These are phyloP conservation scores for Adelognathus sp. DNA, from an alignment of 2,888 invertebrate genomes.

Conservation along the genomic window DNA sequence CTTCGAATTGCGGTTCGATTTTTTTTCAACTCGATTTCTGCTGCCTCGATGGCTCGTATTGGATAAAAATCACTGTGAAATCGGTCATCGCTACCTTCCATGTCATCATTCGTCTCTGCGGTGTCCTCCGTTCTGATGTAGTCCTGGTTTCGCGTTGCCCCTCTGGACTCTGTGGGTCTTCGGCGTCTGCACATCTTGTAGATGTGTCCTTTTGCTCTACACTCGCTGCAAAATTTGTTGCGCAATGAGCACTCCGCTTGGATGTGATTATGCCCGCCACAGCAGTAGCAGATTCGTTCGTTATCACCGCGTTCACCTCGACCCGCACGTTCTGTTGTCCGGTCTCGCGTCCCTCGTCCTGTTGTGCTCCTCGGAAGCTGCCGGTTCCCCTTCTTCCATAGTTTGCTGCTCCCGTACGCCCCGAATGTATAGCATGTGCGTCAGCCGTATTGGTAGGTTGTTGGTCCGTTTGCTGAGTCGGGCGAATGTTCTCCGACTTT, in stretches of 20 bases:
- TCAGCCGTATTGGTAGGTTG: neutral
- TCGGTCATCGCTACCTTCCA: neutral
- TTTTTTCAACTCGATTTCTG: constrained; percentile 4
- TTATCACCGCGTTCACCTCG: too few relatives aligned
- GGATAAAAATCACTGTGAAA: constrained; percentile 1
- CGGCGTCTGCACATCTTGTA: constrained; percentile 16
- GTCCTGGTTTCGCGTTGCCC: constrained; percentile 7
- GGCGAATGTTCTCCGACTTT: neutral
- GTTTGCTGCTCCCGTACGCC: too few relatives aligned
- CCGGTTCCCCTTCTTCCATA: too few relatives aligned
- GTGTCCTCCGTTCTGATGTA: neutral
- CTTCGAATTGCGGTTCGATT: constrained; percentile 14
- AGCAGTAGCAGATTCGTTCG: constrained; percentile 40
- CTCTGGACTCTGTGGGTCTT: neutral
- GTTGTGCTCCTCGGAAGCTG: neutral
- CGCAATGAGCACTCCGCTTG: constrained; percentile 1
- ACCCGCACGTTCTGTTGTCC: neutral
- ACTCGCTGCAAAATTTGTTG: constrained; percentile 39
- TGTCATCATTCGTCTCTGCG: neutral
- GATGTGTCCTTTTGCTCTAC: constrained; percentile 34
- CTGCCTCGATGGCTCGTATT: neutral
- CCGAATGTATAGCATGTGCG: constrained; percentile 8
- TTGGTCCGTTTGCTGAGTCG: neutral
- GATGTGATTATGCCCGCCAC: constrained; percentile 19
- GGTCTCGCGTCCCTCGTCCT: too few relatives aligned